Evolutionary conservation across 1,140 invertebrate species (phyloP).

Genomic region (Trachymyrmex septentrionalis): DNA sequence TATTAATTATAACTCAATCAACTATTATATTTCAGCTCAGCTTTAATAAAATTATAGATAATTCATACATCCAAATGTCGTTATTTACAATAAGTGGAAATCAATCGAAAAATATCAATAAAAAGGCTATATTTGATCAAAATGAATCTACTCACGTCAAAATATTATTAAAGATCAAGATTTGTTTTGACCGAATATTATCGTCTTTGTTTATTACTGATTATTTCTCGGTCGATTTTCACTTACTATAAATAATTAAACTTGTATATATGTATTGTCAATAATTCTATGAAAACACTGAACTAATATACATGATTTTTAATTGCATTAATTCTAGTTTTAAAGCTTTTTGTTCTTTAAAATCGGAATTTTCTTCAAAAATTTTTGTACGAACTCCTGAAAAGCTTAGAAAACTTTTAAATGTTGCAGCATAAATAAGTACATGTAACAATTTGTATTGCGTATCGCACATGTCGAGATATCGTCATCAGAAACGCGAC

Average conservation of each 20-base stretch:
- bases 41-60: too few relatives aligned
- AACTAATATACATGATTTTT: not conserved
- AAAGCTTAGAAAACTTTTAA: not conserved
- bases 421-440: not conserved
- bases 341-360: not conserved
- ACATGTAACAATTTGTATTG: conserved; percentile 29
- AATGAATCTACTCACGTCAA: too few relatives aligned
- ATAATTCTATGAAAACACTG: not conserved
- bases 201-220: too few relatives aligned
- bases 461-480: conserved; percentile 26
- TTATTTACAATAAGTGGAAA: too few relatives aligned
- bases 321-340: not conserved
- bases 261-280: not conserved
- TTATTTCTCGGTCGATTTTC: too few relatives aligned
- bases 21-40: too few relatives aligned
- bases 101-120: too few relatives aligned
- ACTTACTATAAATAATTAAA: not conserved
- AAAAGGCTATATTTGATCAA: too few relatives aligned
- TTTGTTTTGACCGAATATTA: too few relatives aligned
- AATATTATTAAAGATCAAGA: too few relatives aligned
- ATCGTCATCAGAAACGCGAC: conserved; percentile 34
- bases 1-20: too few relatives aligned
- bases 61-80: too few relatives aligned
- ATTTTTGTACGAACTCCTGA: not conserved
- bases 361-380: not conserved